phyloP scores from a whole-genome alignment of 2,888 invertebrate species.

The Trichogramma evanescens region DNA sequence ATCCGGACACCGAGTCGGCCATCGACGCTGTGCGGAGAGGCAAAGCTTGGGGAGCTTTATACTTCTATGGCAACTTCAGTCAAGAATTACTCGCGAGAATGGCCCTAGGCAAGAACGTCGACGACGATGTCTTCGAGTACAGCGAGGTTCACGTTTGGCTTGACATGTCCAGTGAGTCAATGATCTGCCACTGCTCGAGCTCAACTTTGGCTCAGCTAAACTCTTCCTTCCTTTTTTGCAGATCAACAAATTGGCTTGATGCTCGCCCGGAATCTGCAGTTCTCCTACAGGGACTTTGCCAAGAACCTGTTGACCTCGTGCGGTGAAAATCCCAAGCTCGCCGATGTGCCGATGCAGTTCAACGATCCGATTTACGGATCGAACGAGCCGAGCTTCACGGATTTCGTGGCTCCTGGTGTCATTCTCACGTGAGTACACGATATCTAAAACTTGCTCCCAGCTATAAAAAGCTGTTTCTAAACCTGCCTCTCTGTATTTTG shows the following conservation, averaged over 20 bases:
- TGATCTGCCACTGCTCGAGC: background rate
- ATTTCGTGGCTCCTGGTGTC: conserved; percentile 93
- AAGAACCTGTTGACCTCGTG: conserved; percentile 63
- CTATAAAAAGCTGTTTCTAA: background rate
- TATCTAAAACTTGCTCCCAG: background rate
- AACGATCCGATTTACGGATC: conserved; percentile 83
- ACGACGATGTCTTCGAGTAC: conserved; percentile 78
- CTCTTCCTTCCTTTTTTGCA: conserved; percentile 34
- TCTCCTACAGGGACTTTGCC: conserved; percentile 81
- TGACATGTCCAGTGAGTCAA: conserved; percentile 77
- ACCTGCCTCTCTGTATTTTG: conserved; percentile 25
- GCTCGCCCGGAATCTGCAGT: conserved; percentile 77
- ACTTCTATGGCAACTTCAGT: conserved; percentile 85
- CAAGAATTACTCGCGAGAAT: conserved; percentile 76
- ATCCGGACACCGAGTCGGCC: conserved; percentile 61
- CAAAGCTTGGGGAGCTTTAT: conserved; percentile 81
- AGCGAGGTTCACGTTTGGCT: conserved; percentile 85
- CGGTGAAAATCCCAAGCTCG: conserved; percentile 74
- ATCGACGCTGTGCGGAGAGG: conserved; percentile 67
- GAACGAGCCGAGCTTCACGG: conserved; percentile 85
- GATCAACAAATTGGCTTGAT: conserved; percentile 91
- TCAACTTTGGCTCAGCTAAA: background rate
- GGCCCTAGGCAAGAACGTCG: conserved; percentile 72
- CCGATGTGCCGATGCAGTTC: conserved; percentile 84
- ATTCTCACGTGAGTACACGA: conserved; percentile 72